Evolutionary conservation across 2,113 vertebrate genomes (phyloP).

Genomic region (Apteryx owenii): DNA sequence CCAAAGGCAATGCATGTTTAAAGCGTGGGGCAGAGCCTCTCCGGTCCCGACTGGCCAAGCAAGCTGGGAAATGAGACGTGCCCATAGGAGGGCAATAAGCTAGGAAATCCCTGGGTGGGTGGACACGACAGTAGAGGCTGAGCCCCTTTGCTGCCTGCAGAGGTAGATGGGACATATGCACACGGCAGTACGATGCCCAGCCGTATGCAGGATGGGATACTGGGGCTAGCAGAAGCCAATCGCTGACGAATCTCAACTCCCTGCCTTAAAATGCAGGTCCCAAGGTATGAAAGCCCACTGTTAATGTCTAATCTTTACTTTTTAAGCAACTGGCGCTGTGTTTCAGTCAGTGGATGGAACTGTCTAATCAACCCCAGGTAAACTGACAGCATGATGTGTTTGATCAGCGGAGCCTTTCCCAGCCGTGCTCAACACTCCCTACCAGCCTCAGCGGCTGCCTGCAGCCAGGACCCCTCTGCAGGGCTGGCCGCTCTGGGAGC

Average conservation of each 20-base stretch:
- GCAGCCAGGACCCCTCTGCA: neutral
- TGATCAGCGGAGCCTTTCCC: neutral
- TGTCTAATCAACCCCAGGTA: slow-evolving; percentile 75
- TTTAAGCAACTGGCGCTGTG: slow-evolving; percentile 73
- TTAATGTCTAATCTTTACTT: neutral
- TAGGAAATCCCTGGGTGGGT: neutral
- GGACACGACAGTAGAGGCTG: neutral
- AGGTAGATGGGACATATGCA: rapidly evolving
- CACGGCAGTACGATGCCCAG: rapidly evolving
- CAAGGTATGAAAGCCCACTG: rapidly evolving
- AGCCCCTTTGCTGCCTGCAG: neutral
- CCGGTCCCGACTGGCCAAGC: neutral
- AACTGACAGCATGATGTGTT: neutral
- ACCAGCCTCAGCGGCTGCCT: neutral
- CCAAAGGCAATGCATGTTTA: rapidly evolving
- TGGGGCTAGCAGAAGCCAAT: neutral
- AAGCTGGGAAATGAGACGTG: neutral
- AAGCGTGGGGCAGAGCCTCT: neutral
- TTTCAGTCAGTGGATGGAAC: slow-evolving; percentile 74
- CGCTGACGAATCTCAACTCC: neutral
- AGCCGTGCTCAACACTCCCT: neutral
- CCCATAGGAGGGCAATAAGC: neutral
- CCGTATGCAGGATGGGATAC: rapidly evolving
- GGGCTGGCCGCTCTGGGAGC: neutral
- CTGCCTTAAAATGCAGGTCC: neutral